Evolutionary conservation across 2,888 invertebrate genomes (phyloP).

Genomic region (Azorinus chamasolen): DNA sequence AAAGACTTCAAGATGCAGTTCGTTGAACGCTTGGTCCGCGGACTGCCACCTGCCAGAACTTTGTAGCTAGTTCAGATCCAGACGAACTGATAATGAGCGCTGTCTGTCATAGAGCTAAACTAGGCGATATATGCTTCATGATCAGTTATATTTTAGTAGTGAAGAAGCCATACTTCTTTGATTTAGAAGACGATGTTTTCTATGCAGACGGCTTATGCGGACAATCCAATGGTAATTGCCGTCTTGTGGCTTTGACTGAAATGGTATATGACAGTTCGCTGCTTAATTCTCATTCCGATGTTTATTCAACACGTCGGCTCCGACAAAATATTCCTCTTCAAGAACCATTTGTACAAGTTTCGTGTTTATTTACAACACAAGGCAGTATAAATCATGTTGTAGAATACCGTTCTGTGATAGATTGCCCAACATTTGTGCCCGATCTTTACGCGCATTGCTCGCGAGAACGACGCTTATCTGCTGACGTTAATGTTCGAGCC

Average conservation of each 20-base stretch:
- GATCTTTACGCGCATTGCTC: not conserved
- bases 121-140: too few relatives aligned
- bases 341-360: slow-evolving; percentile 23
- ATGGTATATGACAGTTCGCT: slow-evolving; percentile 12
- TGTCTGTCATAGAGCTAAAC: too few relatives aligned
- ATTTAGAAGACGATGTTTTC: too few relatives aligned
- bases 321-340: slow-evolving; percentile 10
- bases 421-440: slow-evolving; percentile 22
- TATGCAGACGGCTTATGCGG: too few relatives aligned
- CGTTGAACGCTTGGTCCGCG: too few relatives aligned
- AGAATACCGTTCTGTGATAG: slow-evolving; percentile 13
- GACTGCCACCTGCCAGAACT: too few relatives aligned
- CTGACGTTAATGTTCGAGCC: slow-evolving; percentile 44
- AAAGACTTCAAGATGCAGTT: too few relatives aligned
- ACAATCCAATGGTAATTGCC: too few relatives aligned
- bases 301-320: slow-evolving; percentile 17
- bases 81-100: too few relatives aligned
- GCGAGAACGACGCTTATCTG: slow-evolving; percentile 21
- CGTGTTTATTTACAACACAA: slow-evolving; percentile 60
- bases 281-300: slow-evolving; percentile 7
- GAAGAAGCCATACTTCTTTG: too few relatives aligned
- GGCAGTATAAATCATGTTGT: slow-evolving; percentile 29
- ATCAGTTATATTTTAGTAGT: too few relatives aligned
- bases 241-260: not conserved
- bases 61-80: too few relatives aligned